Base-by-base conservation (phyloP, 2,113 vertebrate species). In the Equus quagga region DNA sequence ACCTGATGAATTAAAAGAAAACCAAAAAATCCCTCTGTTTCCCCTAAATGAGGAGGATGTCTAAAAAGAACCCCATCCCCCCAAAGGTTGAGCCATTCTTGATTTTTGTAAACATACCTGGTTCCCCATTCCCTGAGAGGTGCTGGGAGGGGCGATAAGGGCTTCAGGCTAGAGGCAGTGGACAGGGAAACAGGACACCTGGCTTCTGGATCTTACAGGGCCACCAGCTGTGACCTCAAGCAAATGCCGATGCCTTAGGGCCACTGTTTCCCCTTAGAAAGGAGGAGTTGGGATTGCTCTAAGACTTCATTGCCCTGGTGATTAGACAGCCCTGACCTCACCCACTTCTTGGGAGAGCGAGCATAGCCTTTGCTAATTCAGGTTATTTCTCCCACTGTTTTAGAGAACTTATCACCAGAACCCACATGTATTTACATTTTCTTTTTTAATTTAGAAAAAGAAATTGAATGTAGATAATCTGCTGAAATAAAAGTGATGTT, bases 401-500 rank as follows among this genome's bases (percentile, higher is more conserved):
- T 93, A 97, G 85, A 96, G 44, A 90, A 46, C 28, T 24, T 41
- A 9, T 33, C 44, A 56, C 58, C 49, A 46, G 64, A 56, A 65
- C 64, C 26, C 65, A 44, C 17, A 2, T 31, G 67, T 76, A 28
- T 69, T 69, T 84, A 46, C 14, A 3, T 31, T 21, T 41, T 21
- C 73, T 89, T 75, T 80, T 18, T 49, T 85, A 93, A 31, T 23
- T 76, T 95, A 89, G 85, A 9, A 49, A 60, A 58, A 64, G 90
- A 33, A 28, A 11, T 3, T 76, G 36, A 60, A 75, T 85, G 58
- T 87, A 94, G 85, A 76, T 82, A 84, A 90, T 56, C 31, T 2
- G 49, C 83, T 46, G 46, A 83, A 86, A 95, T 91, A 93, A 97
- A 97, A 94, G 78, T 49, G 28, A 89, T 58, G 21, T 31, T 80